phyloP scores from a whole-genome alignment of 2,797 vertebrate species.

The Oophaga sylvatica region DNA sequence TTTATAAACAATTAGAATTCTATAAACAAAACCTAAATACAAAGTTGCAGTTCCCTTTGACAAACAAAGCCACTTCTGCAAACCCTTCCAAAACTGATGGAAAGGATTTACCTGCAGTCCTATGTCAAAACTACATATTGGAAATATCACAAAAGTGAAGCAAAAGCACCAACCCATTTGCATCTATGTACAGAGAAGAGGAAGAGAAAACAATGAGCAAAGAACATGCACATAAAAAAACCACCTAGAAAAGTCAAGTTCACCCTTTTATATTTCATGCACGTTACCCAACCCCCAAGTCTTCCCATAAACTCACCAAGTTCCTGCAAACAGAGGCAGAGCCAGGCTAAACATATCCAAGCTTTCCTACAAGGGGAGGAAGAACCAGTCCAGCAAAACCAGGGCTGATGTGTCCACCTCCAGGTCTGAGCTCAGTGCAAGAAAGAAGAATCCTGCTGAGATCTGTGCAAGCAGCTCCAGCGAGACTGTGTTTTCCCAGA shows the following conservation, averaged over 20 bases:
- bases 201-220: neutral
- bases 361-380: neutral
- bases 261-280: neutral
- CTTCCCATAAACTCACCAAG: conserved; percentile 53
- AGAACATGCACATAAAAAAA: neutral
- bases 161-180: neutral
- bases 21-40: neutral
- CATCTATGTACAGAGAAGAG: neutral
- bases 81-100: neutral
- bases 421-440: neutral
- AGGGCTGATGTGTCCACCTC: neutral
- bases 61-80: neutral
- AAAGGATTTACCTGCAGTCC: neutral
- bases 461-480: neutral
- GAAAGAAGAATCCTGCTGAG: neutral
- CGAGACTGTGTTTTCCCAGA: conserved; percentile 17
- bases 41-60: neutral
- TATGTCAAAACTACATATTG: neutral
- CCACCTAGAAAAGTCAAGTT: neutral
- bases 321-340: conserved; percentile 44
- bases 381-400: too few species aligned
- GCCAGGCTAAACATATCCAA: conserved; percentile 40
- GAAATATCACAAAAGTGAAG: neutral
- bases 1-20: neutral
- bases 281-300: neutral